These are phyloP conservation scores for Jacana jacana DNA, from an alignment of 2,113 vertebrate species.

Conservation along the genomic window DNA sequence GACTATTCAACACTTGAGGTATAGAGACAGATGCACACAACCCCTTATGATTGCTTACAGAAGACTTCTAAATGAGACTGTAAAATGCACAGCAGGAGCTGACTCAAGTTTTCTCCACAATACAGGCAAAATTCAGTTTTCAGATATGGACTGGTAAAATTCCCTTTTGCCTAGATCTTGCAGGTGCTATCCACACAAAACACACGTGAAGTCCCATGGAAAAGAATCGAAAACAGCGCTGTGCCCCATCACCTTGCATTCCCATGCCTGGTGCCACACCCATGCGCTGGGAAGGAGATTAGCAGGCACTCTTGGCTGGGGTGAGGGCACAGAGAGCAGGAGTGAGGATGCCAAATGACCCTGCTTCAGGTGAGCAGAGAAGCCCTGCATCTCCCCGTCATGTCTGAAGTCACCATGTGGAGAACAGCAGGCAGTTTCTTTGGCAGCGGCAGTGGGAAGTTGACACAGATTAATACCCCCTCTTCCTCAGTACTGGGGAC, in stretches of 20 bases:
- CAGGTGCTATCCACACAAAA: neutral
- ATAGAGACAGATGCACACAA: neutral
- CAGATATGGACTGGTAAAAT: neutral
- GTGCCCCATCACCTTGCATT: neutral
- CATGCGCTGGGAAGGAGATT: fast-evolving
- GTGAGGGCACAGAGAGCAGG: fast-evolving
- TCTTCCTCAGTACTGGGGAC: neutral
- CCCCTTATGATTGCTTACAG: neutral
- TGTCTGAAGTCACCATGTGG: neutral
- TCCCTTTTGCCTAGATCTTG: neutral
- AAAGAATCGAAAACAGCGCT: neutral
- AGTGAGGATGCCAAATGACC: neutral
- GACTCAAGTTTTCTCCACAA: neutral
- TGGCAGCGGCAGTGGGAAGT: neutral
- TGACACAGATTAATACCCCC: neutral
- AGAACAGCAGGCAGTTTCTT: neutral
- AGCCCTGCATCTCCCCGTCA: neutral
- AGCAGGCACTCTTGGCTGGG: neutral
- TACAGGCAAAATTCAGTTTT: neutral
- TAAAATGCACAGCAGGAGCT: neutral
- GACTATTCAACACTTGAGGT: neutral
- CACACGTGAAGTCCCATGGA: neutral
- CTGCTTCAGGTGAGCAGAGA: neutral
- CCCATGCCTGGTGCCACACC: fast-evolving
- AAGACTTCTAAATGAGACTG: neutral